Base-by-base conservation (phyloP, 2,113 vertebrate genomes). In the Ranitomeya variabilis region DNA sequence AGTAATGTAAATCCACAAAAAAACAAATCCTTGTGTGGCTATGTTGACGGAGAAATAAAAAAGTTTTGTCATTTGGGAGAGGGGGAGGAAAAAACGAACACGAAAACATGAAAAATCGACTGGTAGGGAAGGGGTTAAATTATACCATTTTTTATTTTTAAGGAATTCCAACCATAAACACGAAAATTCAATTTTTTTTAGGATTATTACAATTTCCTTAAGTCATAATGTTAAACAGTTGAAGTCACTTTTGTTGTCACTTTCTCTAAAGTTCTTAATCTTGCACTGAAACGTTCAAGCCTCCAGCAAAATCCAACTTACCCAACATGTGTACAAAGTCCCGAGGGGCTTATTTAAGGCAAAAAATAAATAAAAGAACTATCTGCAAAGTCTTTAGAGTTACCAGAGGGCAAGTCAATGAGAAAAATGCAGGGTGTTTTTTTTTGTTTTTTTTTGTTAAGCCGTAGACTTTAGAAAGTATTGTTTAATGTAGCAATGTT, bases 191-290 rank as follows among this genome's bases (percentile, higher is more conserved):
- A 31, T 45, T 45, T 45, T 45, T 45, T 45, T 71, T 37, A 15
- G 7, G 7, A 7, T 7, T 8, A 6, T 37, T 4, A 31, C 31
- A 13, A 18, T 76, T 18, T 76, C 31, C 31, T 45, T 16, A 19
- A 45, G 71, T 45, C n/a, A 45, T 10, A 19, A 18, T 74, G 18
- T 52, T 76, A 5, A 21, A 76, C 19, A 45, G 37, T 76, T 51
- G 3, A 37, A 45, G 31, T 76, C 19, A 19, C 51, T 76, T 76
- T 52, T 51, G 16, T 52, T 6, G 0, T 45, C 7, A 51, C 6
- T 76, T 4, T 52, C 73, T 77, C 93, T 93, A 92, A 92, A 92
- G 74, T 89, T 91, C 26, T 15, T 86, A 12, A 89, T 69, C 86
- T 93, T 91, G 45, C 79, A 60, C 0, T 80, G 84, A 86, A 4